phyloP scores from a whole-genome alignment of 1,140 invertebrate species.

The Halictus rubicundus region DNA sequence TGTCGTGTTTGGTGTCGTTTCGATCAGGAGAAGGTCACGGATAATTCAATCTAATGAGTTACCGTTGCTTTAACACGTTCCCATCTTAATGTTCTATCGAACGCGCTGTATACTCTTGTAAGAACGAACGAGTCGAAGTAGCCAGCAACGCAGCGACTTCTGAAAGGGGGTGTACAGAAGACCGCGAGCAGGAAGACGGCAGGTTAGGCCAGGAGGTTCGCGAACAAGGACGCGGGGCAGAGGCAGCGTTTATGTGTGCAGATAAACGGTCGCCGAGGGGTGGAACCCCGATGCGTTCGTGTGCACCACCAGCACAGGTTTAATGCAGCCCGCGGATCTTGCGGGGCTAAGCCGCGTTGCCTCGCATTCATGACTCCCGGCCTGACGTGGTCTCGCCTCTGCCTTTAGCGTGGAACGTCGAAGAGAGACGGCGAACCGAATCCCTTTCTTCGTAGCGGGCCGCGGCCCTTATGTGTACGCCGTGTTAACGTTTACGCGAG shows the following conservation, averaged over 20 bases:
- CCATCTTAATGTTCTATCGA: no score
- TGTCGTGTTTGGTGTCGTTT: no score
- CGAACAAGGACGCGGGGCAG: not conserved
- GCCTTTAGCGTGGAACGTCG: not conserved
- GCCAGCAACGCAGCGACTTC: no score
- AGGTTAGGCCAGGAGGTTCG: not conserved
- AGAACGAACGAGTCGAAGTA: no score
- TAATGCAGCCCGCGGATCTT: constrained; percentile 18
- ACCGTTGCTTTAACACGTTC: no score
- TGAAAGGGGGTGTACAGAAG: not conserved
- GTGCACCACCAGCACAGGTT: not conserved
- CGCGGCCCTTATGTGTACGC: constrained; percentile 32
- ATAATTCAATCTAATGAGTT: no score
- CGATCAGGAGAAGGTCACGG: no score
- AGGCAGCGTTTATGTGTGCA: constrained; percentile 26
- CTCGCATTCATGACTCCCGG: constrained; percentile 3
- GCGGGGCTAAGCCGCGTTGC: constrained; percentile 1
- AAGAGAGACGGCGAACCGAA: constrained; percentile 1
- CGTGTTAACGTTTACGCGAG: constrained; percentile 67
- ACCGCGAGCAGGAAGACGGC: not conserved
- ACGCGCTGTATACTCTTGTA: no score
- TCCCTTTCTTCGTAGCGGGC: constrained; percentile 40
- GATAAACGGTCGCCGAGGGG: constrained; percentile 25
- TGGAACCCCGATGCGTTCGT: not conserved
- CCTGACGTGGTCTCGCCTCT: not conserved